Evolutionary conservation across 2,888 invertebrate species (phyloP), one percentile per base, ranked within the genome.

Genomic region (Philereme transversata): DNA sequence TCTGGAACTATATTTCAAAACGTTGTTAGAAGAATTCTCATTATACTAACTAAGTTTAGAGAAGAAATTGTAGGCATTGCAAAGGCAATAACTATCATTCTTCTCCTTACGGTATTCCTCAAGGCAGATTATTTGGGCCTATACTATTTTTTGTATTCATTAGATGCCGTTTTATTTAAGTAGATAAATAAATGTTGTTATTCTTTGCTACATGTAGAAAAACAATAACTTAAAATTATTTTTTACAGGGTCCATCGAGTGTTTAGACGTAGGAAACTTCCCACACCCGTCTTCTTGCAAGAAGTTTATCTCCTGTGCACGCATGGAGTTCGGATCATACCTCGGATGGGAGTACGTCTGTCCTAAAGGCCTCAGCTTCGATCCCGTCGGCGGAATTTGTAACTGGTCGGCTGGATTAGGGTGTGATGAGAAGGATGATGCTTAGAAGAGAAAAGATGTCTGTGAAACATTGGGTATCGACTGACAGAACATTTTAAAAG

Each of bases 331-430:
- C 76, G 96, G 95, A 9, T 94, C 94, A 10, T 94, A 97, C 3
- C 88, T 96, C 0, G 97, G 97, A 6, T 97, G 97, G 95, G 97
- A 97, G 75, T 98, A 98, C 87, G 95, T 97, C 9, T 98, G 98
- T 79, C 97, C 97, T 0, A 95, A 95, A 73, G 96, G 96, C 40
- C 92, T 98, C 4, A 96, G 97, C 75, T 98, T 97, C 81, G 97
- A 98, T 83, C 97, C 97, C 0, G 95, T 97, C 2, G 97, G 97
- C 4, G 97, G 97, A 33, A 97, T 97, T 72, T 98, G 98, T 83
- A 97, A 97, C 87, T 97, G 97, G 97, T 95, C 96, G 0, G 95
- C 96, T 0, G 97, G 96, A 1, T 90, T 96, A 10, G 96, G 96
- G 1, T 97, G 97, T 77, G 94, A 94, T 65, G 96, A 96, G 70